Percentiles rank a stretch among this genome's conserved stretches.
These are phyloP conservation scores for Macrocentrus cingulum DNA, from an alignment of 1,140 invertebrate genomes.

Conservation along the genomic window DNA sequence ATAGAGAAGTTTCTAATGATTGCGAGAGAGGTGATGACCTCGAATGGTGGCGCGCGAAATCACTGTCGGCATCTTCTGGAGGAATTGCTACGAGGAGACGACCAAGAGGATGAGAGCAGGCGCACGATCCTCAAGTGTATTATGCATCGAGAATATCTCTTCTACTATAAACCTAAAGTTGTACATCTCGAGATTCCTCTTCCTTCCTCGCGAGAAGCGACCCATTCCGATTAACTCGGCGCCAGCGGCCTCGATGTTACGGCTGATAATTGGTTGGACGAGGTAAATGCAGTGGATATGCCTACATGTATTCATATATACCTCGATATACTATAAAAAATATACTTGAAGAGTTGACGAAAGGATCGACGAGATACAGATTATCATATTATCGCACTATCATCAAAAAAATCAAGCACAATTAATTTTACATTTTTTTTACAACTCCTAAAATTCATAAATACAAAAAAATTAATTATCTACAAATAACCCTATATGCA, in stretches of 20 bases:
- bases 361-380: too few species aligned
- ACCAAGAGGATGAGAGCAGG: constrained; percentile 9
- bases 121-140: constrained; percentile 22
- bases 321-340: too few species aligned
- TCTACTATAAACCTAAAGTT: constrained; percentile 9
- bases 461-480: too few species aligned
- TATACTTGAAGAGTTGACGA: too few species aligned
- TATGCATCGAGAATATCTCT: constrained; percentile 16
- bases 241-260: constrained; percentile 48
- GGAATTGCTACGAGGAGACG: neutral
- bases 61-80: constrained; percentile 29
- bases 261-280: constrained; percentile 51
- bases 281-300: too few species aligned
- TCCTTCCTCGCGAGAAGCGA: constrained; percentile 43
- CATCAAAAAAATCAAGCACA: too few species aligned
- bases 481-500: too few species aligned
- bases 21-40: neutral
- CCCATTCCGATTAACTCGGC: constrained; percentile 52
- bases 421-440: too few species aligned
- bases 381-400: too few species aligned
- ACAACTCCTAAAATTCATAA: too few species aligned
- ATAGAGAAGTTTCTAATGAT: too few species aligned
- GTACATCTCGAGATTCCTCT: constrained; percentile 40
- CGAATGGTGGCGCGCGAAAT: constrained; percentile 26
- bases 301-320: too few species aligned